Evolutionary conservation across 2,113 vertebrate species (phyloP), one percentile per base, ranked within the genome.

Genomic region (Pterocles burchelli): DNA sequence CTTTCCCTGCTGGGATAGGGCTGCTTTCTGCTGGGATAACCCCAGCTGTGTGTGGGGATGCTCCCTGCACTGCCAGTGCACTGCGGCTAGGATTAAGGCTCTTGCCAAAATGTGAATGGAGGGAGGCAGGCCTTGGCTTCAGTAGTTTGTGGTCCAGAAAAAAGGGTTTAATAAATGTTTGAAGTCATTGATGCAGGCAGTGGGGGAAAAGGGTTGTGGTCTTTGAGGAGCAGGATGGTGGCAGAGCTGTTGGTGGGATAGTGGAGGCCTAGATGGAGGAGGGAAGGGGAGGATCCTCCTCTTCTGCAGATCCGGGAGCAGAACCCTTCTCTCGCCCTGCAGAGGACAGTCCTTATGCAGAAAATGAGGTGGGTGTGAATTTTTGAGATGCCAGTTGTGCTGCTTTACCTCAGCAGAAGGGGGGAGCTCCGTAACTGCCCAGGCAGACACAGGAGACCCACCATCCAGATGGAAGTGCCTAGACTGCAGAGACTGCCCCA

Each of bases 1-100:
- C 43, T 76, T 68, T 22, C 6, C 8, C 34, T 45, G 34, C 21
- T 52, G 52, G 63, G 33, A 21, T 12, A n/a, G 31, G 10, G 25
- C 34, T 48, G 21, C 24, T 82, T 81, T 54, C 22, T 3, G 6
- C 61, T 51, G 10, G 7, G 51, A 28, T 18, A 34, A 59, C 33
- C 22, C 49, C 21, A 15, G 61, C 28, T 46, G 6, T 43, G 4
- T 15, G 5, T 0, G 4, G 16, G 29, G 14, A 1, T 33, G 54
- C 48, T 88, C 22, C 51, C 14, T 66, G 29, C 13, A 2, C 28
- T 45, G 65, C 46, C 41, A 46, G 20, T n/a, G 73, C 7, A 6
- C 43, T 59, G 67, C 38, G 41, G 48, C 55, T 68, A 54, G 28
- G n/a, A 7, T 62, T 36, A 29, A 45, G 54, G 36, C 66, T 67